phyloP scores from a whole-genome alignment of 2,888 invertebrate species.

The Thumatha senex region DNA sequence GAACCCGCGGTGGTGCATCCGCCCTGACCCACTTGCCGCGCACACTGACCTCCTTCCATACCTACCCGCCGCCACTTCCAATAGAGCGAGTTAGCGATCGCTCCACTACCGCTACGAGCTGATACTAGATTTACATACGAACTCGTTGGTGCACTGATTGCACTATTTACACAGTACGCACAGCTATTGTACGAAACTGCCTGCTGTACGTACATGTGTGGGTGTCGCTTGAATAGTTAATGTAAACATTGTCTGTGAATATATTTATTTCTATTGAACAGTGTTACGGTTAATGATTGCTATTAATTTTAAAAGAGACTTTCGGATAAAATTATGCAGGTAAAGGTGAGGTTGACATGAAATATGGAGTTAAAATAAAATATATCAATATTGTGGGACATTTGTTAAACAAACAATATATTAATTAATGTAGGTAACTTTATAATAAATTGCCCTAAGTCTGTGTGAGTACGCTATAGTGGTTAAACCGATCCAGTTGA shows the following conservation, averaged over 20 bases:
- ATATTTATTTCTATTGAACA: constrained; percentile 13
- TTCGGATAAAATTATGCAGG: too few relatives aligned
- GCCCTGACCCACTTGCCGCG: constrained; percentile 76
- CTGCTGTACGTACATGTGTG: constrained; percentile 6
- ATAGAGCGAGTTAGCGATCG: constrained; percentile 35
- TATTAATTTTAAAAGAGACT: neutral
- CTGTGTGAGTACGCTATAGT: too few relatives aligned
- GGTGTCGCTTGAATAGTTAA: constrained; percentile 26
- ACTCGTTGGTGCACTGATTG: constrained; percentile 42
- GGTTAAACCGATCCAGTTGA: too few relatives aligned
- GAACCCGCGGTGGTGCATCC: constrained; percentile 65
- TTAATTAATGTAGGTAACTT: too few relatives aligned
- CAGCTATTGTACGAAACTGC: constrained; percentile 11
- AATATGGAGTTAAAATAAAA: too few relatives aligned
- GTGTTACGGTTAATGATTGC: constrained; percentile 1
- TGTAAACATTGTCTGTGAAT: constrained; percentile 24
- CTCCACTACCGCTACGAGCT: constrained; percentile 29
- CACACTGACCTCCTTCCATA: constrained; percentile 64
- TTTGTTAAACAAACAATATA: too few relatives aligned
- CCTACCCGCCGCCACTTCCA: constrained; percentile 22
- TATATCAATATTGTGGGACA: too few relatives aligned
- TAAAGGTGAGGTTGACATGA: too few relatives aligned
- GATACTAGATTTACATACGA: neutral
- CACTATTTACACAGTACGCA: constrained; percentile 50
- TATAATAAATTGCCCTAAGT: too few relatives aligned